Conservation (phyloP, 1,140 invertebrate species). For the Pogonus chalceus region DNA sequence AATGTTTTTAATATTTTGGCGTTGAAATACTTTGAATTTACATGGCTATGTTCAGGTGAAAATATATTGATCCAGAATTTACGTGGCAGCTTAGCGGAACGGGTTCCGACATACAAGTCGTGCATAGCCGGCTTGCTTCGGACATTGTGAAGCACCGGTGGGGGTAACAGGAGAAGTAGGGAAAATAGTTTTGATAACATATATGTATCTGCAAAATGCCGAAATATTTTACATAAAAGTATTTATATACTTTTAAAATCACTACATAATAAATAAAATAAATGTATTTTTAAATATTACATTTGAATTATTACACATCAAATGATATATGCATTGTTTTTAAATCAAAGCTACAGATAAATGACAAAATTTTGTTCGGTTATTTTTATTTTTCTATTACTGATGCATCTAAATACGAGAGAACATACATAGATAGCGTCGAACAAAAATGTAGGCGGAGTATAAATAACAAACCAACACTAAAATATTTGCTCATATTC, state of each 20-base stretch:
- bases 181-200: slow-evolving; percentile 1
- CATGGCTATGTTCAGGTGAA: slow-evolving; percentile 7
- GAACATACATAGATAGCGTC: neutral
- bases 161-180: neutral
- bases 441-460: neutral
- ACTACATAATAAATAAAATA: too few relatives aligned
- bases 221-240: neutral
- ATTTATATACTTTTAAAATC: too few relatives aligned
- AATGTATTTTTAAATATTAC: too few relatives aligned
- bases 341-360: too few relatives aligned
- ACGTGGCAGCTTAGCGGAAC: slow-evolving; percentile 5
- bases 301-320: too few relatives aligned
- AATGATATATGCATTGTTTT: too few relatives aligned
- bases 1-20: slow-evolving; percentile 5
- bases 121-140: neutral
- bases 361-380: neutral
- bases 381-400: neutral
- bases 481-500: too few relatives aligned
- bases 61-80: slow-evolving; percentile 7
- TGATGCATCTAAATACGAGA: neutral
- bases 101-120: slow-evolving; percentile 2
- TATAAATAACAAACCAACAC: neutral
- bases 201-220: neutral
- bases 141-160: neutral
- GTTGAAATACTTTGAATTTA: slow-evolving; percentile 6